phyloP scores from a whole-genome alignment of 2,113 vertebrate genomes.

The Spilogale gracilis region DNA sequence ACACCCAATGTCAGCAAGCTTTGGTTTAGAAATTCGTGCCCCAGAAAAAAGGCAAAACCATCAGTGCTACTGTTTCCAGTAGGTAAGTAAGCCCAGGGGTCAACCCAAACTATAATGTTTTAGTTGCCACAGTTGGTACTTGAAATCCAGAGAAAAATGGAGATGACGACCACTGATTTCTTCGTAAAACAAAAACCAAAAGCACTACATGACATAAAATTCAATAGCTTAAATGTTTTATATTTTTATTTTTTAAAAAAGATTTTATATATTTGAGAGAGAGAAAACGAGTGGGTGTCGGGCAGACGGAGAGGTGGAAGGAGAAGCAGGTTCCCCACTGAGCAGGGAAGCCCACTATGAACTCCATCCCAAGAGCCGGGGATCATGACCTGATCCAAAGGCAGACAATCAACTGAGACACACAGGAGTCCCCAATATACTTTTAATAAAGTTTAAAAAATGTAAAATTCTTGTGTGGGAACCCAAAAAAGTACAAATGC shows the following conservation, averaged over 20 bases:
- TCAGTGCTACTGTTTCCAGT: rapidly evolving
- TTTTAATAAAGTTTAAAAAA: neutral
- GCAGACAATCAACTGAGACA: neutral
- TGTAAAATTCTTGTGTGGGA: neutral
- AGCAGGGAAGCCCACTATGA: neutral
- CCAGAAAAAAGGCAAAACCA: neutral
- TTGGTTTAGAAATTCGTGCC: neutral
- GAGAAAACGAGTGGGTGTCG: neutral
- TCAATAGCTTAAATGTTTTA: neutral
- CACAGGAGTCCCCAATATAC: neutral
- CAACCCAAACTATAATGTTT: too few relatives aligned
- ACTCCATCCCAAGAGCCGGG: neutral
- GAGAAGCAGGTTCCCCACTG: neutral
- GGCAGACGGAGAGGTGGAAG: neutral
- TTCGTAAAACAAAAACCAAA: neutral
- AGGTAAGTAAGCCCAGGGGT: neutral
- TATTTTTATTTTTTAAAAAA: neutral
- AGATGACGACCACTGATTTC: neutral
- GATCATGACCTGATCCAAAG: neutral
- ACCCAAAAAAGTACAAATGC: neutral
- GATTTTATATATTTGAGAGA: neutral
- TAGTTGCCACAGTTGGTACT: neutral
- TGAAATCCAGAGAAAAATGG: neutral
- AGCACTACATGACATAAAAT: neutral
- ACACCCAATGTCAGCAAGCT: neutral